These are phyloP conservation scores for Buceros bicornis DNA, from an alignment of 2,797 vertebrate species.

Conservation along the genomic window DNA sequence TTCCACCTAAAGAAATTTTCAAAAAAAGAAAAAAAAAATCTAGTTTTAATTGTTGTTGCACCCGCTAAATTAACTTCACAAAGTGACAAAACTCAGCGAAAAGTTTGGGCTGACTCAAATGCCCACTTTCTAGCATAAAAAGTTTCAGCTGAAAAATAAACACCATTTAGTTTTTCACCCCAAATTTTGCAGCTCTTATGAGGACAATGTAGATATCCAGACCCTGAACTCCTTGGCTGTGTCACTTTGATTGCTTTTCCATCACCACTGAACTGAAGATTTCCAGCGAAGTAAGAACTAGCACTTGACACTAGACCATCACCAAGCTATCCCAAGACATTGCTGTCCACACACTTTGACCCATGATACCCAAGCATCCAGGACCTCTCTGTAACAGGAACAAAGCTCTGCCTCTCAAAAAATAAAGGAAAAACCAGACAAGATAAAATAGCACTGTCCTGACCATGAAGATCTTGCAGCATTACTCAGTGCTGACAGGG, in stretches of 20 bases:
- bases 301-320: not conserved
- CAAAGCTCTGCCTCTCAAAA: not conserved
- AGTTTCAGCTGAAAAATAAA: not conserved
- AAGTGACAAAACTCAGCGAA: not conserved
- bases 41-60: not conserved
- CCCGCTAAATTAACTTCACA: not conserved
- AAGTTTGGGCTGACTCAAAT: not conserved
- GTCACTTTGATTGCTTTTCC: not conserved
- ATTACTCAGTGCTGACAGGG: not conserved
- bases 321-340: not conserved
- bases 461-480: not conserved
- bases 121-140: not conserved
- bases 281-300: not conserved
- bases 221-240: not conserved
- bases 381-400: not conserved
- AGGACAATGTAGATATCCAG: not conserved
- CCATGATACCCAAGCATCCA: not conserved
- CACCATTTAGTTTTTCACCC: not conserved
- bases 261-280: not conserved
- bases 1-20: not conserved
- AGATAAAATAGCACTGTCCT: not conserved
- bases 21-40: not conserved
- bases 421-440: not conserved
- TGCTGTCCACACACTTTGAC: not conserved
- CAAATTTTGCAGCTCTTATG: not conserved